phyloP scores from a whole-genome alignment of 2,797 vertebrate genomes.

The Coracias cyanogaster region DNA sequence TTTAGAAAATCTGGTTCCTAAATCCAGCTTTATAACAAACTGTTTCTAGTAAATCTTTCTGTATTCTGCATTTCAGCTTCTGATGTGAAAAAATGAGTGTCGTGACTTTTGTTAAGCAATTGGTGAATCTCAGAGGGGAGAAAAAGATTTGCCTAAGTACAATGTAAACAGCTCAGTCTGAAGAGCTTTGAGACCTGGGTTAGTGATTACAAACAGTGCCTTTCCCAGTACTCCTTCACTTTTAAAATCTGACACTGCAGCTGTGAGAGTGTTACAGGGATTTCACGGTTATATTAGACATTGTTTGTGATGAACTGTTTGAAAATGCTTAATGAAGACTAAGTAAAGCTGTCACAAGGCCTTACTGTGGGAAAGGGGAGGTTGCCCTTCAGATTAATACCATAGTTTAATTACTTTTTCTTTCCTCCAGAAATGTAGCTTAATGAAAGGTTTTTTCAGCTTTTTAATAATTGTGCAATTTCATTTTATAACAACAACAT shows the following conservation, averaged over 20 bases:
- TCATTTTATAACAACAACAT: not conserved
- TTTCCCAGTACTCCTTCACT: not conserved
- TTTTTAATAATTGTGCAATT: not conserved
- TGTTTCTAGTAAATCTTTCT: not conserved
- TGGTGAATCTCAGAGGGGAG: not conserved
- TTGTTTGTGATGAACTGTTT: not conserved
- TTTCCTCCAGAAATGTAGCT: not conserved
- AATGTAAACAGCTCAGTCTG: conserved; percentile 18
- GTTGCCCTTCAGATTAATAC: not conserved
- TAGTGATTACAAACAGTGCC: not conserved
- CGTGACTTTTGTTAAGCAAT: not conserved
- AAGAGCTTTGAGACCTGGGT: not conserved
- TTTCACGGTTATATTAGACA: not conserved
- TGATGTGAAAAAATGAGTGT: not conserved
- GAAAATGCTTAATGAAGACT: conserved; percentile 28
- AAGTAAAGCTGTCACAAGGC: not conserved
- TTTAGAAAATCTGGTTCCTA: not conserved
- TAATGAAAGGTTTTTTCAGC: not conserved
- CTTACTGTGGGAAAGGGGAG: not conserved
- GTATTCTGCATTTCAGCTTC: not conserved
- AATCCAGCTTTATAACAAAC: not conserved
- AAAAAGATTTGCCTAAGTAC: not conserved
- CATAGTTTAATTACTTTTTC: not conserved
- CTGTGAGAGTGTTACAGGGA: not conserved
- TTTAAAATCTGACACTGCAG: not conserved